Evolutionary conservation across 1,140 invertebrate species (phyloP).

Genomic region (Magallana angulata): DNA sequence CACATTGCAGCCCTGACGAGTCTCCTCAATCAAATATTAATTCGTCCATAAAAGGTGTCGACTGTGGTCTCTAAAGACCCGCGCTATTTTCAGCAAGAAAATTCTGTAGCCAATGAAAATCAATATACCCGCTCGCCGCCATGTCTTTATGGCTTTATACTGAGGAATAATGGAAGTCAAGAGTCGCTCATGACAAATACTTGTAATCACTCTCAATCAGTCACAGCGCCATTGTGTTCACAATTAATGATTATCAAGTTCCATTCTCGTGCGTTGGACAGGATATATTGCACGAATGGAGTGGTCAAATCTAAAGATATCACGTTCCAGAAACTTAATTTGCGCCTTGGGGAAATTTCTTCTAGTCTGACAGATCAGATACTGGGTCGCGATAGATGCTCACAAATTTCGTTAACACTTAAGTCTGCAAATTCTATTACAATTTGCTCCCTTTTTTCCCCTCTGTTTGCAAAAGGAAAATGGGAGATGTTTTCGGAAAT

Average conservation of each 20-base stretch:
- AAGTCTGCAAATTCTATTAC: not conserved
- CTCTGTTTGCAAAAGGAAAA: too few species aligned
- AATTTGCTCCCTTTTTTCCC: too few species aligned
- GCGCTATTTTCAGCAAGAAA: slow-evolving; percentile 22
- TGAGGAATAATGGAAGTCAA: slow-evolving; percentile 6
- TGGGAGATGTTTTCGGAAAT: too few species aligned
- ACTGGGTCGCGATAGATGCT: not conserved
- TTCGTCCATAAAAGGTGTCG: slow-evolving; percentile 28
- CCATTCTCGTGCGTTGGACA: not conserved
- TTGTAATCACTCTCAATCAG: slow-evolving; percentile 36
- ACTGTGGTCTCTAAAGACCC: slow-evolving; percentile 7
- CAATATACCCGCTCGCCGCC: slow-evolving; percentile 4
- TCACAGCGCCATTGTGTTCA: not conserved
- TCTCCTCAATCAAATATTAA: slow-evolving; percentile 31
- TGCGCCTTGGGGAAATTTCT: not conserved
- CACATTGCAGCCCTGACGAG: not conserved
- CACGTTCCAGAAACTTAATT: not conserved
- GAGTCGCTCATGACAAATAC: slow-evolving; percentile 22
- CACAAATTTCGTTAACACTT: not conserved
- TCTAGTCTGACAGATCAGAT: not conserved
- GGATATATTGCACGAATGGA: not conserved
- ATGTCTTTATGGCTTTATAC: not conserved
- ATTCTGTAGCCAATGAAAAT: slow-evolving; percentile 16
- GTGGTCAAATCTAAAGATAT: not conserved
- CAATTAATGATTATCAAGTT: slow-evolving; percentile 19